These are phyloP conservation scores for Gastrophryne carolinensis DNA, from an alignment of 2,797 vertebrate species.

Conservation along the genomic window DNA sequence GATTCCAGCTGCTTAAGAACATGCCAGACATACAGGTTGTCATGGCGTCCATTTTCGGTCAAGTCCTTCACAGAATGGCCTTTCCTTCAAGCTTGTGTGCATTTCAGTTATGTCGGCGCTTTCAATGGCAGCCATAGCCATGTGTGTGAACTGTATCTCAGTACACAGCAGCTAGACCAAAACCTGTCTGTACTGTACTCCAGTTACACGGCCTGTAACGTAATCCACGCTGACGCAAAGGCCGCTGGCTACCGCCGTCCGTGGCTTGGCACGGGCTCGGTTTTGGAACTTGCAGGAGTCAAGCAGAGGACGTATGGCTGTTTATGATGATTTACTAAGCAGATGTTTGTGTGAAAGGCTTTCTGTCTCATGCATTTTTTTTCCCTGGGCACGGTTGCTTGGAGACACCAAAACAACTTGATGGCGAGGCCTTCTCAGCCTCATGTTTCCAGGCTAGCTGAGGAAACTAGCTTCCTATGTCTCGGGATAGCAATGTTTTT, in stretches of 20 bases:
- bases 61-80: slow-evolving; percentile 29
- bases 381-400: slow-evolving; percentile 22
- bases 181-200: slow-evolving; percentile 18
- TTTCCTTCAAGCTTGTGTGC: slow-evolving; percentile 40
- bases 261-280: slow-evolving; percentile 7
- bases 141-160: background rate
- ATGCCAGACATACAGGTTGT: slow-evolving; percentile 1
- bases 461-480: too few relatives aligned
- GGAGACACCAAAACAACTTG: slow-evolving; percentile 27
- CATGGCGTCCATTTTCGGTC: background rate
- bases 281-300: slow-evolving; percentile 21
- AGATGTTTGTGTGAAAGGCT: slow-evolving; percentile 35
- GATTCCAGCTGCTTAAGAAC: background rate
- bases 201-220: slow-evolving; percentile 37
- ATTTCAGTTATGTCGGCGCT: slow-evolving; percentile 23
- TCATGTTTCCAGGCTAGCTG: background rate
- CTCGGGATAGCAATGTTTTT: too few relatives aligned
- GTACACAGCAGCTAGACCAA: slow-evolving; percentile 9
- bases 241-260: slow-evolving; percentile 21
- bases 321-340: slow-evolving; percentile 30
- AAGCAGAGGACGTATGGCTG: slow-evolving; percentile 17
- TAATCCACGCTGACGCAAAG: slow-evolving; percentile 34
- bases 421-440: background rate
- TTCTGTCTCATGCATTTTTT: slow-evolving; percentile 30
- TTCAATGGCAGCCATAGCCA: slow-evolving; percentile 27